Conservation (phyloP, 2,888 invertebrate genomes). For the Melinopterus prodromus region DNA sequence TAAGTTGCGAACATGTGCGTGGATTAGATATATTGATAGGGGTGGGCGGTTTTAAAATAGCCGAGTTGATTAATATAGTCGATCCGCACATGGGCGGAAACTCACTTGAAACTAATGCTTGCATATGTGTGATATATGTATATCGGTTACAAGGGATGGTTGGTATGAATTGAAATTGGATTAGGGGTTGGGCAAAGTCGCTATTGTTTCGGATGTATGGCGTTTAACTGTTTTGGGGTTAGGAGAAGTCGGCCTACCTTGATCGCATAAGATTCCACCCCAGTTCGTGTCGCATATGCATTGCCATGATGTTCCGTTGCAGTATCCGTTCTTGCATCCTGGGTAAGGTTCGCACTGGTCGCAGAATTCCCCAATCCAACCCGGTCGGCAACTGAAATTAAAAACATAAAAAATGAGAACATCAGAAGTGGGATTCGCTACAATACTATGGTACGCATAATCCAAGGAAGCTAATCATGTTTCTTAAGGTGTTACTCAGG, state of each 20-base stretch:
- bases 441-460: too few species aligned
- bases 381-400: conserved; percentile 81
- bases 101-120: neutral
- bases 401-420: conserved; percentile 24
- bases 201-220: conserved; percentile 5
- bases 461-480: neutral
- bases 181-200: neutral
- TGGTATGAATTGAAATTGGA: too few species aligned
- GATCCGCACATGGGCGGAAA: neutral
- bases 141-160: conserved; percentile 5
- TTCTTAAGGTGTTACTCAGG: neutral
- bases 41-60: conserved; percentile 4
- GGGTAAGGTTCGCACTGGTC: conserved; percentile 95
- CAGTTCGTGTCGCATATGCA: conserved; percentile 98
- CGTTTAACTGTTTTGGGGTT: neutral
- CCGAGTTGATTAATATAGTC: neutral
- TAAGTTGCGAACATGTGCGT: conserved; percentile 16
- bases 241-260: conserved; percentile 65
- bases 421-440: too few species aligned
- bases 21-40: conserved; percentile 11
- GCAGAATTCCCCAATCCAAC: conserved; percentile 93
- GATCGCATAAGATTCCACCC: conserved; percentile 98
- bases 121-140: neutral
- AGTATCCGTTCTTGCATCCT: conserved; percentile 95
- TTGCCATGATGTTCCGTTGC: conserved; percentile 92